These are phyloP conservation scores for Brienomyrus brachyistius DNA, from an alignment of 2,113 vertebrate genomes.

Conservation along the genomic window DNA sequence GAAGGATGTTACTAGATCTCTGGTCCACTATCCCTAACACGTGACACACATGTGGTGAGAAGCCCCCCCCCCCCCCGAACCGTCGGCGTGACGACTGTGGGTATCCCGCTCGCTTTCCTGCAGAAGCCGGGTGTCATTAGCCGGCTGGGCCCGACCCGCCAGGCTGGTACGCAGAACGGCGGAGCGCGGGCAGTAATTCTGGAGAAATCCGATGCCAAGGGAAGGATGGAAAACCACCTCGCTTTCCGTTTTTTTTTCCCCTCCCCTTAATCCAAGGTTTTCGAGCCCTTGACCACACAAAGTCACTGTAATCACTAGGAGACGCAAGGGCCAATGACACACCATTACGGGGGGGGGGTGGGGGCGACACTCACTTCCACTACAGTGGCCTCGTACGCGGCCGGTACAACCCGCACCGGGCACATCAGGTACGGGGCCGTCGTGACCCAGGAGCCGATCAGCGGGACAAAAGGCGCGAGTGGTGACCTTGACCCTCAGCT, in stretches of 20 bases:
- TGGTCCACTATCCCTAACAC: not conserved
- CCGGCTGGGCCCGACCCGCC: conserved; percentile 49
- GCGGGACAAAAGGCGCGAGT: not conserved
- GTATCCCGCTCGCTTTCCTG: conserved; percentile 57
- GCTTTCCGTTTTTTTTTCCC: conserved; percentile 50
- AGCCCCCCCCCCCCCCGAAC: not conserved
- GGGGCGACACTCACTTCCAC: not conserved
- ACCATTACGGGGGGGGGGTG: conserved; percentile 46
- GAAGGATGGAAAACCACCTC: conserved; percentile 67
- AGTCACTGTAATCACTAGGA: conserved; percentile 70
- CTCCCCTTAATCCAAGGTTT: conserved; percentile 69
- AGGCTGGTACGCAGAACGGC: conserved; percentile 40
- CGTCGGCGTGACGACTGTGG: not conserved
- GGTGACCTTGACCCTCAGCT: not conserved
- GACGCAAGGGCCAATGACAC: conserved; percentile 64
- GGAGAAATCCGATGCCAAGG: conserved; percentile 64
- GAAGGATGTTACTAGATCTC: not conserved
- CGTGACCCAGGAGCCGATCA: not conserved
- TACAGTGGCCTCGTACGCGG: not conserved
- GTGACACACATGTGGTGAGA: not conserved
- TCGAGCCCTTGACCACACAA: conserved; percentile 64
- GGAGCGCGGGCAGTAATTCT: conserved; percentile 57
- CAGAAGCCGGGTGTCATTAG: conserved; percentile 60
- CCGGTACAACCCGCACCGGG: not conserved
- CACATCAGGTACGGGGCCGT: not conserved